These are phyloP conservation scores for Zosterops borbonicus DNA, from an alignment of 2,113 vertebrate species.

Conservation along the genomic window DNA sequence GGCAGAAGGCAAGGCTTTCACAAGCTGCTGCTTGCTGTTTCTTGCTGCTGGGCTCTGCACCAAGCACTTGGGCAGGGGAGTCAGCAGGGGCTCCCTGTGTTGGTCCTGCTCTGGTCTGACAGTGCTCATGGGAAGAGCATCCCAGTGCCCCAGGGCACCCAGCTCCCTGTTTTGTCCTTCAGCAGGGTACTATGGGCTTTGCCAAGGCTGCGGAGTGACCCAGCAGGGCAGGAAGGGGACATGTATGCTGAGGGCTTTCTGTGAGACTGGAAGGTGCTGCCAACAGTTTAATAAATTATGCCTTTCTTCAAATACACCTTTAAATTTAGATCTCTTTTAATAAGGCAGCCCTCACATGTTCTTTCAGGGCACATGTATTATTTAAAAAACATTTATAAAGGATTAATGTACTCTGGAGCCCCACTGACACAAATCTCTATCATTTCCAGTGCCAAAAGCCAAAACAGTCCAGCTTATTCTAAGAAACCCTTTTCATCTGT, in stretches of 20 bases:
- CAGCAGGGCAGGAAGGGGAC: neutral
- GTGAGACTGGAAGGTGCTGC: neutral
- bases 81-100: rapidly evolving
- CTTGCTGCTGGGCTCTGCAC: neutral
- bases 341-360: constrained; percentile 19
- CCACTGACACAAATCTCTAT: constrained; percentile 41
- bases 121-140: neutral
- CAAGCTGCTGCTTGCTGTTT: neutral
- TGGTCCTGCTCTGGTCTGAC: neutral
- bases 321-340: constrained; percentile 49
- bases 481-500: constrained; percentile 6
- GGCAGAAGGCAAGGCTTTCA: neutral
- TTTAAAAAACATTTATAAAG: constrained; percentile 64
- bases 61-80: neutral
- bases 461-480: neutral
- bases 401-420: constrained; percentile 42
- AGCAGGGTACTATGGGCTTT: neutral
- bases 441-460: constrained; percentile 37
- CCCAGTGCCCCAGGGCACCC: rapidly evolving
- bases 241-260: neutral
- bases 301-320: neutral
- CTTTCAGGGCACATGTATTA: constrained; percentile 52
- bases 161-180: neutral
- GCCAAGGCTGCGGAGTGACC: neutral
- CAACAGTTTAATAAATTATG: neutral